Evolutionary conservation across 2,113 vertebrate genomes (phyloP).

Genomic region (Pithys albifrons): DNA sequence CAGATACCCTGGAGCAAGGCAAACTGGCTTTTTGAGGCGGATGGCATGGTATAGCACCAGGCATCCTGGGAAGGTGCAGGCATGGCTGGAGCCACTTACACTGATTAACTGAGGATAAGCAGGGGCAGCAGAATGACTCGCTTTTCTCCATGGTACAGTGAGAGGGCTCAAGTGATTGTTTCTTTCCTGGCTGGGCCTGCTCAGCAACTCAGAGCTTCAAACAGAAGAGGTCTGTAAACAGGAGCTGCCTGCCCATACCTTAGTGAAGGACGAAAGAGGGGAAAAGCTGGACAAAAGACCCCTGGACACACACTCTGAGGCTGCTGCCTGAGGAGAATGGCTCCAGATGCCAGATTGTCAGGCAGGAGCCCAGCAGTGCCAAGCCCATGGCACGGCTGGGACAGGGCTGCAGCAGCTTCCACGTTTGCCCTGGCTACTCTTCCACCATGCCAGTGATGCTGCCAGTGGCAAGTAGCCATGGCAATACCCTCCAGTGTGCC

Average conservation of each 20-base stretch:
- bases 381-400: rapidly evolving
- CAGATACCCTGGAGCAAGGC: neutral
- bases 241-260: neutral
- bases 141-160: neutral
- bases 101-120: neutral
- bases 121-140: neutral
- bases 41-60: neutral
- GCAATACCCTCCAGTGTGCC: conserved; percentile 40
- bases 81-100: neutral
- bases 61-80: neutral
- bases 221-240: neutral
- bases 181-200: neutral
- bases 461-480: conserved; percentile 48
- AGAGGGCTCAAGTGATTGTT: neutral
- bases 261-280: rapidly evolving
- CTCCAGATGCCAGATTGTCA: neutral
- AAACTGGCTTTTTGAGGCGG: neutral
- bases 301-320: neutral
- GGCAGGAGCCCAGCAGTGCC: rapidly evolving
- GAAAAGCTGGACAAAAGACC: neutral
- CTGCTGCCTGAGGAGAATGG: neutral
- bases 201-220: neutral
- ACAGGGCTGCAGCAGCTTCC: neutral
- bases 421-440: neutral
- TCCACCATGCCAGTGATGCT: neutral